Conservation (phyloP, 2,797 vertebrate species). For the Stomatorhinus walkeri region DNA sequence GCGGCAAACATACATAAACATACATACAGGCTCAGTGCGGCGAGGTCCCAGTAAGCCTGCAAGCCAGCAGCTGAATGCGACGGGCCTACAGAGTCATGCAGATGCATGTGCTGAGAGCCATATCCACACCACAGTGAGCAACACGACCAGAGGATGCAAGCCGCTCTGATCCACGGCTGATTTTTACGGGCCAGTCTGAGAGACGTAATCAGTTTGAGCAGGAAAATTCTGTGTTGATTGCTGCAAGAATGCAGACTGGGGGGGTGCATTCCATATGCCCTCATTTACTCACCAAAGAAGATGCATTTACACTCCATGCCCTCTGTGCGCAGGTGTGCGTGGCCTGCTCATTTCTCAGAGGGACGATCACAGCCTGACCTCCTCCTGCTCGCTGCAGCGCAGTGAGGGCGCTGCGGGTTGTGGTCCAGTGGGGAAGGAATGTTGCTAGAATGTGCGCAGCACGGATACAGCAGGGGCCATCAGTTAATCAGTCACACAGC, state of each 20-base stretch:
- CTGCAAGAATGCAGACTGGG: conserved; percentile 28
- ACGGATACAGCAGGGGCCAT: conserved; percentile 37
- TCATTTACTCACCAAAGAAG: not conserved
- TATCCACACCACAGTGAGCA: not conserved
- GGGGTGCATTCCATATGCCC: not conserved
- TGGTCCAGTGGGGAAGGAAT: conserved; percentile 48
- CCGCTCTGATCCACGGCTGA: not conserved
- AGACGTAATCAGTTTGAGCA: not conserved
- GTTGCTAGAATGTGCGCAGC: conserved; percentile 35
- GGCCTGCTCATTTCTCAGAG: conserved; percentile 47
- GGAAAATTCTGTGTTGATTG: conserved; percentile 21
- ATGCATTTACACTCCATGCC: not conserved
- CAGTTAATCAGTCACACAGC: conserved; percentile 53
- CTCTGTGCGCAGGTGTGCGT: conserved; percentile 46
- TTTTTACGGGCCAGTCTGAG: not conserved
- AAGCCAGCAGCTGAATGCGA: not conserved
- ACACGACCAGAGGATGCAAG: too few species aligned
- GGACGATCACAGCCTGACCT: conserved; percentile 45
- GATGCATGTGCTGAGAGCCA: not conserved
- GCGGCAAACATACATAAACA: not conserved
- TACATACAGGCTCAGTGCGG: not conserved
- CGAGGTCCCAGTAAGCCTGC: not conserved
- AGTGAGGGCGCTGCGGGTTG: conserved; percentile 41
- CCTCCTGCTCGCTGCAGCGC: conserved; percentile 44
- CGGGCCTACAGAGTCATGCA: not conserved